Percentiles rank a stretch among this genome's conserved stretches.
These are phyloP conservation scores for Pteropus alecto DNA, from an alignment of 2,113 vertebrate genomes.

Conservation along the genomic window DNA sequence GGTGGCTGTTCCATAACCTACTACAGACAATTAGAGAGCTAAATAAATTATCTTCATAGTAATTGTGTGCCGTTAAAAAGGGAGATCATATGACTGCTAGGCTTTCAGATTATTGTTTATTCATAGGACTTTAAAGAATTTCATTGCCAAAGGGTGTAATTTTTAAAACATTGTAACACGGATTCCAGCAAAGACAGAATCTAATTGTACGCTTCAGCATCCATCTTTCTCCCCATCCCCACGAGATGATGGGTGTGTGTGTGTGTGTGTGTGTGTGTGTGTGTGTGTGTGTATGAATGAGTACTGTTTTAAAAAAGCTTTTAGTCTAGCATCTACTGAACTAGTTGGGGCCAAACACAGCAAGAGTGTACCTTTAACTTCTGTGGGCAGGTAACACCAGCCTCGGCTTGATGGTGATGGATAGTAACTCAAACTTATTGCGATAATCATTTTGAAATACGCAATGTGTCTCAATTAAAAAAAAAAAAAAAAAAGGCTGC, in stretches of 20 bases:
- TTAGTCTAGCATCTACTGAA: background rate
- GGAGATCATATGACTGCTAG: background rate
- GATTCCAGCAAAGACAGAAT: background rate
- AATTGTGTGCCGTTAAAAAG: background rate
- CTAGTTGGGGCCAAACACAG: background rate
- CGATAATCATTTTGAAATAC: background rate
- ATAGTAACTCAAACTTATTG: background rate
- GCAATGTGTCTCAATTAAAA: background rate
- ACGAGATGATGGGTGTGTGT: background rate
- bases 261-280: background rate
- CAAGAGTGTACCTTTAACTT: background rate
- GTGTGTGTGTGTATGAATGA: background rate
- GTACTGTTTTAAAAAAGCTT: background rate
- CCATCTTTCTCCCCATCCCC: background rate
- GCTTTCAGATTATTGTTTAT: background rate
- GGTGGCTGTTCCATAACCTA: background rate
- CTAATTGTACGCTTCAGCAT: background rate
- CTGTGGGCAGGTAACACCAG: no score
- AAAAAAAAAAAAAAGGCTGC: background rate
- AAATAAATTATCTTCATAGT: background rate
- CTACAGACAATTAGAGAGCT: background rate
- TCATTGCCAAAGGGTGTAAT: slow-evolving; percentile 23
- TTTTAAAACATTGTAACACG: background rate
- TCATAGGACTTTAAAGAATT: slow-evolving; percentile 24
- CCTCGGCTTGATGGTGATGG: background rate